These are phyloP conservation scores for Xanthorhoe spadicearia DNA, from an alignment of 2,888 invertebrate genomes.

Conservation along the genomic window DNA sequence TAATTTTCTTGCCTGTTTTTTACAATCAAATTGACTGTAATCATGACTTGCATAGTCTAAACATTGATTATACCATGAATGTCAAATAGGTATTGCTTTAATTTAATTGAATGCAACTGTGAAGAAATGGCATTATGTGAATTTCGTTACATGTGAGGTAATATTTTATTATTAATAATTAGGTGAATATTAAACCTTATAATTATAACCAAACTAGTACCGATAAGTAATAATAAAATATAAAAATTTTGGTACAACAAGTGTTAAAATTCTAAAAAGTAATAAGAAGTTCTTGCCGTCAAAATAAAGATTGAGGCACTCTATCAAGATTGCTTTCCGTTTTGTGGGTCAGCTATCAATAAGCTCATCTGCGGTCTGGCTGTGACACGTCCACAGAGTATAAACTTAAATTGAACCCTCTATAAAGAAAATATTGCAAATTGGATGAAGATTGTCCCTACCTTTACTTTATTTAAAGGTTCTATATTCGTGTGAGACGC, in stretches of 20 bases:
- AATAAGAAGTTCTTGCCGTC: constrained; percentile 15
- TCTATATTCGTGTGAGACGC: not conserved
- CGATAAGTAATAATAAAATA: not conserved
- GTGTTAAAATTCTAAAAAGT: not conserved
- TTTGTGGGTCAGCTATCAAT: constrained; percentile 54
- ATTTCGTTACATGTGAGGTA: no score
- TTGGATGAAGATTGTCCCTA: constrained; percentile 40
- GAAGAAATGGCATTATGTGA: no score
- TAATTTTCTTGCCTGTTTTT: no score
- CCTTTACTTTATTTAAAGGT: constrained; percentile 2
- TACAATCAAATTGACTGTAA: no score
- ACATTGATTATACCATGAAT: no score
- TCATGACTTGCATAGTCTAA: no score
- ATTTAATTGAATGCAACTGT: no score
- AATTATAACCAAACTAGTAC: not conserved
- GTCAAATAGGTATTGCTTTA: no score
- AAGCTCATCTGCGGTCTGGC: constrained; percentile 52
- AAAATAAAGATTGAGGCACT: constrained; percentile 35
- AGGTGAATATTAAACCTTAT: no score
- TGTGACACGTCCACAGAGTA: constrained; percentile 42
- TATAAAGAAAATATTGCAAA: constrained; percentile 51
- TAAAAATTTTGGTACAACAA: not conserved
- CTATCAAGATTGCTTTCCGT: constrained; percentile 39
- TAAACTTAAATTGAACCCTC: constrained; percentile 43
- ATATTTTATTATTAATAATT: no score